phyloP scores from a whole-genome alignment of 23 tunicate species.

The Trididemnum miniatum region DNA sequence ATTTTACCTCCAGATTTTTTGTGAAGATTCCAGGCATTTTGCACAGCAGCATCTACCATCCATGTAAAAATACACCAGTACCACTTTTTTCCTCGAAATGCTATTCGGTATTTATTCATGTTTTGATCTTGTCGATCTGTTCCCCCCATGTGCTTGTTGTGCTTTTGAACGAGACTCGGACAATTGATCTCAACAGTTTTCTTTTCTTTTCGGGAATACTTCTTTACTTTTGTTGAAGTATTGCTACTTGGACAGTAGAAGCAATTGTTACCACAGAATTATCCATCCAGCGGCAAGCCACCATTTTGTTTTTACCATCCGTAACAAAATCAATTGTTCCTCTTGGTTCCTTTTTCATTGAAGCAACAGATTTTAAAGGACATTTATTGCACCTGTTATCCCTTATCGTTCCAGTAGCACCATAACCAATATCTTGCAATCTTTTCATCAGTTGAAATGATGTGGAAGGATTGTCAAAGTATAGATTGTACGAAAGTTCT shows the following conservation, averaged over 20 bases:
- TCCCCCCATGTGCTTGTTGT: conserved; percentile 14
- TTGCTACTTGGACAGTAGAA: conserved; percentile 13
- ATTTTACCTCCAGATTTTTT: conserved; percentile 11
- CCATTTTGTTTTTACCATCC: conserved; percentile 14
- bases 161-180: not conserved
- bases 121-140: conserved; percentile 20
- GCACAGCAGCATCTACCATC: conserved; percentile 3
- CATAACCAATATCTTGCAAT: not conserved
- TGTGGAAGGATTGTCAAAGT: conserved; percentile 2
- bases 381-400: conserved; percentile 18
- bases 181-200: not conserved
- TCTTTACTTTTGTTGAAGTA: conserved; percentile 8
- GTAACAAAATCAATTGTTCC: conserved; percentile 12
- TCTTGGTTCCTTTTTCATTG: conserved; percentile 20
- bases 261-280: conserved; percentile 30
- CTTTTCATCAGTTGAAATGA: conserved; percentile 1
- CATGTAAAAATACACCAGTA: conserved; percentile 15
- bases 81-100: conserved; percentile 18
- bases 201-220: not conserved
- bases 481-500: not conserved
- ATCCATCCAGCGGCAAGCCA: conserved; percentile 23
- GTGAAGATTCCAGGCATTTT: conserved; percentile 7
- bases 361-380: conserved; percentile 7
- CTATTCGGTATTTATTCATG: not conserved
- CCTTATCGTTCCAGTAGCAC: conserved; percentile 5